A percentile compares a stretch with the other conserved stretches of the same genome.
Conservation (phyloP, 2,797 vertebrate genomes). For the Halcyon badia region DNA sequence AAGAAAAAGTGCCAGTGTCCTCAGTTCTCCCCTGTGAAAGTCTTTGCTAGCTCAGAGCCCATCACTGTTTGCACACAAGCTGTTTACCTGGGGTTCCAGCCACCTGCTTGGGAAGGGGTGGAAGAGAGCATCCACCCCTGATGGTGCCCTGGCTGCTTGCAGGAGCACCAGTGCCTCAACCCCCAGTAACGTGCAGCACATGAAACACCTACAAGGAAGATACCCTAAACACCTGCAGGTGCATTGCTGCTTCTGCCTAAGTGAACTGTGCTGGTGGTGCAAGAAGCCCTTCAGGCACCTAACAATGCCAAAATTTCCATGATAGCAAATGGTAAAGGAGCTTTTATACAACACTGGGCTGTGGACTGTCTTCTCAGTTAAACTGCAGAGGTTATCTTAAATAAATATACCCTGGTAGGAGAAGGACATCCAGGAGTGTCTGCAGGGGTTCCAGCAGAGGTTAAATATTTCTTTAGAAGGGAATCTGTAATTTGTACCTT, state of each 20-base stretch:
- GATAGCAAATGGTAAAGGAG: neutral
- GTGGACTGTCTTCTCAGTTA: neutral
- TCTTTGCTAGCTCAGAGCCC: neutral
- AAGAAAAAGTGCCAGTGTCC: neutral
- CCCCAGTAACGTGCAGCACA: fast-evolving
- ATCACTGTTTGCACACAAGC: neutral
- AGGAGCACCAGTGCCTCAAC: neutral
- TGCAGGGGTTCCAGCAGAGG: neutral
- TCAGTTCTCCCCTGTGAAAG: neutral
- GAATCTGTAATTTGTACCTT: neutral
- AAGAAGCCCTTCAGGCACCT: neutral
- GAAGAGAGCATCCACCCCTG: neutral
- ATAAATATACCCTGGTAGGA: neutral
- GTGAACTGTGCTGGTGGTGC: neutral
- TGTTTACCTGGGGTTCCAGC: neutral
- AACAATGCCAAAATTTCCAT: neutral
- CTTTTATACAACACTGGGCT: neutral
- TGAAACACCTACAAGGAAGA: neutral
- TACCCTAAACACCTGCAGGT: neutral
- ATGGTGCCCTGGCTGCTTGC: neutral
- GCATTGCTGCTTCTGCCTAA: neutral
- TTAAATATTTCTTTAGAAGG: neutral
- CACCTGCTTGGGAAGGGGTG: neutral
- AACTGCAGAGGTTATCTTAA: neutral
- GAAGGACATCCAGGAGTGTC: neutral